These are phyloP conservation scores for Falco punctatus DNA, from an alignment of 2,113 vertebrate species.

Conservation along the genomic window DNA sequence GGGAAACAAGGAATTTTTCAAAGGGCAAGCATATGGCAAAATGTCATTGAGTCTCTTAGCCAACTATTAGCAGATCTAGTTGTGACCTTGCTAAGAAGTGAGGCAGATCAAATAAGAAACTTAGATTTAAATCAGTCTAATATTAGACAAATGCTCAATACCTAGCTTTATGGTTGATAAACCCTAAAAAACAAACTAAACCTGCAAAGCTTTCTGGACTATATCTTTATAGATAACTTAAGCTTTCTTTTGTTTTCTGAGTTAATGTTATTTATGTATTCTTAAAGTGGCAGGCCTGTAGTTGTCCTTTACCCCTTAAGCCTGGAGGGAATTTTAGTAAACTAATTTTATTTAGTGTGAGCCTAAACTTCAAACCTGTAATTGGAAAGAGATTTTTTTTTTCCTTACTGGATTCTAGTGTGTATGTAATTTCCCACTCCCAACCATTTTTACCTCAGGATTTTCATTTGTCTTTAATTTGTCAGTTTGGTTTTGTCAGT, in stretches of 20 bases:
- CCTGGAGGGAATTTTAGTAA: background rate
- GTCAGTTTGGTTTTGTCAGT: background rate
- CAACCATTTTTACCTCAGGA: background rate
- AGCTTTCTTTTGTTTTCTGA: background rate
- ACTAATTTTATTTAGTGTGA: background rate
- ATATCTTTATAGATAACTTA: background rate
- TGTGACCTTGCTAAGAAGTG: background rate
- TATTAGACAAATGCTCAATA: background rate
- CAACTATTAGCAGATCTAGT: background rate
- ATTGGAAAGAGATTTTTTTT: background rate
- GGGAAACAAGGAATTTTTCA: background rate
- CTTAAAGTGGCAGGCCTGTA: background rate
- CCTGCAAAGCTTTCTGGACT: background rate
- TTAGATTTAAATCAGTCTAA: background rate
- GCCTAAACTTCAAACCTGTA: background rate
- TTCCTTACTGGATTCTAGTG: background rate
- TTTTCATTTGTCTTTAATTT: background rate
- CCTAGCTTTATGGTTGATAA: background rate
- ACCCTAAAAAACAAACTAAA: background rate
- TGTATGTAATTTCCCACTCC: rapidly evolving
- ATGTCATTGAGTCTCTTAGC: background rate
- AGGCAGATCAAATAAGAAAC: background rate
- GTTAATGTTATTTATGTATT: background rate
- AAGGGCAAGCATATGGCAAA: background rate
- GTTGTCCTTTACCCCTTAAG: background rate